Percentiles rank a stretch among this genome's conserved stretches.
Conservation (phyloP, 2,888 invertebrate species). For the Adela reaumurella region DNA sequence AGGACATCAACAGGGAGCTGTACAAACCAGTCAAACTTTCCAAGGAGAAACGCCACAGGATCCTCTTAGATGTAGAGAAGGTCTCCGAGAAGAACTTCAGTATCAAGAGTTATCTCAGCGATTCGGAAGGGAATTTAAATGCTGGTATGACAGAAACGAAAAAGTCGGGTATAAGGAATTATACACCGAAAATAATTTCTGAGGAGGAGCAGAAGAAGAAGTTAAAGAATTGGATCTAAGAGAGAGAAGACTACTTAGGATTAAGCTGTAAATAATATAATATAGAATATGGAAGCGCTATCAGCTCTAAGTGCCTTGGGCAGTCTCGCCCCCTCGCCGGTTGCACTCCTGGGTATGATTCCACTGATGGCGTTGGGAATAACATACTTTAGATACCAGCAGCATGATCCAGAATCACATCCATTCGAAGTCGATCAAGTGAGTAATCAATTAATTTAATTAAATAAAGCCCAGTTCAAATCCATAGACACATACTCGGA, state of each 20-base stretch:
- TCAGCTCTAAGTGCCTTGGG: slow-evolving; percentile 39
- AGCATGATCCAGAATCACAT: slow-evolving; percentile 78
- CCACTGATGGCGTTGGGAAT: slow-evolving; percentile 79
- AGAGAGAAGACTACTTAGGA: slow-evolving; percentile 37
- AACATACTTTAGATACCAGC: slow-evolving; percentile 76
- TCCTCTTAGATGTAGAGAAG: slow-evolving; percentile 33
- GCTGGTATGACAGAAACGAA: slow-evolving; percentile 31
- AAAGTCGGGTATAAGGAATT: slow-evolving; percentile 64
- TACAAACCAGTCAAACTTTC: slow-evolving; percentile 50
- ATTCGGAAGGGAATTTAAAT: slow-evolving; percentile 45
- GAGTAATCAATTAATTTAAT: no score
- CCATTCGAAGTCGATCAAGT: slow-evolving; percentile 69
- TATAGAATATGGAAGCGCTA: slow-evolving; percentile 43
- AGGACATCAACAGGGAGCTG: slow-evolving; percentile 42
- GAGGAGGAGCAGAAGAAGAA: slow-evolving; percentile 53
- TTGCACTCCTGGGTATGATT: slow-evolving; percentile 69
- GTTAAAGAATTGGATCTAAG: slow-evolving; percentile 65
- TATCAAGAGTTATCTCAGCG: slow-evolving; percentile 34
- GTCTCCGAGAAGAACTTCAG: slow-evolving; percentile 28
- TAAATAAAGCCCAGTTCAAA: no score
- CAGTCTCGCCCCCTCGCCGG: slow-evolving; percentile 59
- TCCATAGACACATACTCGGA: no score
- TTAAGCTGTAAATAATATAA: slow-evolving; percentile 46
- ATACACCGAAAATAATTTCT: slow-evolving; percentile 66
- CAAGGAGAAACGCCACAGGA: slow-evolving; percentile 43